Percentiles rank a stretch among this genome's conserved stretches.
phyloP scores from a whole-genome alignment of 2,797 vertebrate genomes.

The Pangasius sanitwongsei region DNA sequence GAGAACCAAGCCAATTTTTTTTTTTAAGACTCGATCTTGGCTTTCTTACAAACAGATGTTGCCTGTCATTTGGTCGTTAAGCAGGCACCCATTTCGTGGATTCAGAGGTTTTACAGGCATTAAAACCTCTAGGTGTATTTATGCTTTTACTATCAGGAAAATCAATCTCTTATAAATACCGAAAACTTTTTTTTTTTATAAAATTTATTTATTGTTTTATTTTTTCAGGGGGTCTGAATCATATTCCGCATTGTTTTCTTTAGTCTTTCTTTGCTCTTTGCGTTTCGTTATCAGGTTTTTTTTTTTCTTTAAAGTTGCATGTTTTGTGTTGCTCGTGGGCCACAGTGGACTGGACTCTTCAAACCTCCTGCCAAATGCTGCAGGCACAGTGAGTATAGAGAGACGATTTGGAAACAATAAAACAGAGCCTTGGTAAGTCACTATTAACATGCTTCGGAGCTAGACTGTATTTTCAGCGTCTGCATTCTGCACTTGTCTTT shows the following conservation, averaged over 20 bases:
- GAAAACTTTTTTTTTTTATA: conserved; percentile 19
- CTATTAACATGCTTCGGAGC: conserved; percentile 52
- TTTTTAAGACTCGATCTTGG: conserved; percentile 80
- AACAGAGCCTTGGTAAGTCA: conserved; percentile 66
- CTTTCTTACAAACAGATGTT: conserved; percentile 92
- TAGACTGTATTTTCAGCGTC: conserved; percentile 33
- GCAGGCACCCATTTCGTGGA: conserved; percentile 79
- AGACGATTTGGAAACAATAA: conserved; percentile 60
- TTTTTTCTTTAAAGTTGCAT: conserved; percentile 29
- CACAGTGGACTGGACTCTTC: conserved; percentile 56
- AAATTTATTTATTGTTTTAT: conserved; percentile 40
- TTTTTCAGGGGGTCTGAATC: conserved; percentile 17
- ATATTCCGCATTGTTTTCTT: conserved; percentile 23
- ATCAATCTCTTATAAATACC: conserved; percentile 63
- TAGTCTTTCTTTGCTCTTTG: conserved; percentile 43
- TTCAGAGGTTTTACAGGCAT: conserved; percentile 67
- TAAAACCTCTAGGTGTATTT: conserved; percentile 61
- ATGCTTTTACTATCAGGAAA: conserved; percentile 55
- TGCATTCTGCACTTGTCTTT: conserved; percentile 55
- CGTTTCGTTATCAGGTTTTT: conserved; percentile 41
- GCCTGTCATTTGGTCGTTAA: conserved; percentile 86
- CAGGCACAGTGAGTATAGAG: conserved; percentile 52
- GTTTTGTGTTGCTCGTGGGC: conserved; percentile 51
- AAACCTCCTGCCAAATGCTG: conserved; percentile 53
- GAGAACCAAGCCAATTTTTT: conserved; percentile 74